A percentile compares a stretch with the other conserved stretches of the same genome.
These are phyloP conservation scores for Hycleus phaleratus DNA, from an alignment of 1,140 invertebrate species.

Conservation along the genomic window DNA sequence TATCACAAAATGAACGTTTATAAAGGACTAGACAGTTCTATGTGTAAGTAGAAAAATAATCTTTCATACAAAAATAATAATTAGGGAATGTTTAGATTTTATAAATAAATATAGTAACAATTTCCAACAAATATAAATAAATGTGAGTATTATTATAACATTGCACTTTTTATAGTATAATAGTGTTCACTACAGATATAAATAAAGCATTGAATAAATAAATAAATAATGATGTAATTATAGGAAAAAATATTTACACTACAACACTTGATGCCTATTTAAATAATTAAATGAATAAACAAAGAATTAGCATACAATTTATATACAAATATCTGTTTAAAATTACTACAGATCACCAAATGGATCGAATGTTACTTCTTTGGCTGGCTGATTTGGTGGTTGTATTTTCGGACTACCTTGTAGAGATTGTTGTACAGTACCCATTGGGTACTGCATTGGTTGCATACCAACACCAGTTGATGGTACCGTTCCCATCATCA, in stretches of 20 bases:
- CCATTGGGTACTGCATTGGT: conserved; percentile 14
- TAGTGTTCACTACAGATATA: no score
- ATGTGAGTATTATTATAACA: background rate
- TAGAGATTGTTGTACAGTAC: conserved; percentile 21
- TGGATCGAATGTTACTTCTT: conserved; percentile 38
- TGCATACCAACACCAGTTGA: no score
- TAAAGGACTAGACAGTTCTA: conserved; percentile 6
- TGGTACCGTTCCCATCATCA: conserved; percentile 12
- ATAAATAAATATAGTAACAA: background rate
- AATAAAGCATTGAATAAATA: no score
- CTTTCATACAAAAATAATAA: background rate
- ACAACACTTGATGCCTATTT: background rate
- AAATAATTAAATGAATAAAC: background rate
- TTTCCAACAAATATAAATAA: background rate
- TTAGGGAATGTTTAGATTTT: background rate
- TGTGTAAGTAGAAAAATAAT: conserved; percentile 12
- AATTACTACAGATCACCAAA: conserved; percentile 38
- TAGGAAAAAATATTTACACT: no score
- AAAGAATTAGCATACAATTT: background rate
- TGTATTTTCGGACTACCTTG: conserved; percentile 31
- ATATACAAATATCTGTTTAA: background rate
- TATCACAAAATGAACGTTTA: conserved; percentile 9
- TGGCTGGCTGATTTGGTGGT: conserved; percentile 20
- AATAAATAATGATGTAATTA: no score
- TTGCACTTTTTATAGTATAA: no score